Evolutionary conservation across 2,797 vertebrate species (phyloP).

Genomic region (Myotis findleyi): DNA sequence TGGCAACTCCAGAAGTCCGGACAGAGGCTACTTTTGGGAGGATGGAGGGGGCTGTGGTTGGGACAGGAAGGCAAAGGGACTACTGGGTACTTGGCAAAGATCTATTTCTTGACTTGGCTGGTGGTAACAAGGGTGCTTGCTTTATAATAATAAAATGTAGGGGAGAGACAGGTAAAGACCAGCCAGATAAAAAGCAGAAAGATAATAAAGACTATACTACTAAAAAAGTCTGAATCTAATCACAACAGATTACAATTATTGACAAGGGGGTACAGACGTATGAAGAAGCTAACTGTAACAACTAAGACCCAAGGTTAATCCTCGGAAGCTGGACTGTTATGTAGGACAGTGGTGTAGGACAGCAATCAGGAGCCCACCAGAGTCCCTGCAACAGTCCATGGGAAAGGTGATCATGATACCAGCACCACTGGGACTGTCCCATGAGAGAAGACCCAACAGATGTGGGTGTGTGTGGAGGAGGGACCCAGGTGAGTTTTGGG

Average conservation of each 20-base stretch:
- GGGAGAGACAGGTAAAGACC: not conserved
- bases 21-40: not conserved
- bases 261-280: not conserved
- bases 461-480: not conserved
- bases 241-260: not conserved
- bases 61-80: not conserved
- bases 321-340: not conserved
- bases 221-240: not conserved
- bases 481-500: too few relatives aligned
- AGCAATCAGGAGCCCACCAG: not conserved
- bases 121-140: not conserved
- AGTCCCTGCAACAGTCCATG: not conserved
- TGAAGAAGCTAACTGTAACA: not conserved
- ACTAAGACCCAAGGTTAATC: not conserved
- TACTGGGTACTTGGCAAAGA: not conserved
- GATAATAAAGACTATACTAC: not conserved
- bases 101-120: not conserved
- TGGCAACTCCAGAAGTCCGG: not conserved
- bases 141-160: not conserved
- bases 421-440: not conserved
- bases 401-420: not conserved
- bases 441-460: not conserved
- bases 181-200: not conserved
- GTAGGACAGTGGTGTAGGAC: not conserved
- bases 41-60: rapidly evolving